phyloP scores from a whole-genome alignment of 2,113 vertebrate genomes.

The Pangasianodon gigas region DNA sequence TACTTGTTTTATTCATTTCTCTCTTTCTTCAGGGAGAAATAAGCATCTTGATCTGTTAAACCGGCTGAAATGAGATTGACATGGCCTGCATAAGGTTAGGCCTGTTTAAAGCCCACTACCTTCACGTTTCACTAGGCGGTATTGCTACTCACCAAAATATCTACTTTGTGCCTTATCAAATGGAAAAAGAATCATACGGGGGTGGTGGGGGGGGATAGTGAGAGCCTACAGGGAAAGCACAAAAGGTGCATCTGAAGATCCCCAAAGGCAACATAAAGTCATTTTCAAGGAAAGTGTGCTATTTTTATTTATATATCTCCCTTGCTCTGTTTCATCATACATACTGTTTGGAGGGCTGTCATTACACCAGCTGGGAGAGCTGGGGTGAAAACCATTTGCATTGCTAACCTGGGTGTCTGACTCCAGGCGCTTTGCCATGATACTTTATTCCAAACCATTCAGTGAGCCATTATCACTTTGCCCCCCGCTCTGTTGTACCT shows the following conservation, averaged over 20 bases:
- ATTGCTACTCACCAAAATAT: conserved; percentile 69
- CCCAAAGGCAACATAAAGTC: conserved; percentile 77
- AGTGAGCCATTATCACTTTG: conserved; percentile 81
- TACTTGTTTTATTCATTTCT: conserved; percentile 45
- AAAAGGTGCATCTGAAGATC: conserved; percentile 74
- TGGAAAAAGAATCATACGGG: conserved; percentile 63
- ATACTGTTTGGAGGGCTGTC: conserved; percentile 78
- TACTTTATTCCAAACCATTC: conserved; percentile 82
- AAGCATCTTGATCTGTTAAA: conserved; percentile 68
- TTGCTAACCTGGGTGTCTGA: conserved; percentile 83
- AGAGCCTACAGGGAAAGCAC: conserved; percentile 66
- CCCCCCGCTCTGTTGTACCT: conserved; percentile 57
- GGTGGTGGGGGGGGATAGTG: conserved; percentile 61
- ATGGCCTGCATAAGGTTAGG: conserved; percentile 65
- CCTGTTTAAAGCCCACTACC: conserved; percentile 64
- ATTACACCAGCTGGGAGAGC: conserved; percentile 74
- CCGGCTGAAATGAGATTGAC: conserved; percentile 76
- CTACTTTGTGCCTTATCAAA: conserved; percentile 73
- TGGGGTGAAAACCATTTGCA: conserved; percentile 79
- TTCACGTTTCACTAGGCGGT: conserved; percentile 58
- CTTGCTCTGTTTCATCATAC: conserved; percentile 76
- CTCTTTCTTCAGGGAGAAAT: conserved; percentile 53
- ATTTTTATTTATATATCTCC: conserved; percentile 80
- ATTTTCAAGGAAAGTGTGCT: conserved; percentile 74
- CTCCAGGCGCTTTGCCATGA: conserved; percentile 82